Base-by-base conservation (phyloP, 2,113 vertebrate species). In the Syrrhaptes paradoxus region DNA sequence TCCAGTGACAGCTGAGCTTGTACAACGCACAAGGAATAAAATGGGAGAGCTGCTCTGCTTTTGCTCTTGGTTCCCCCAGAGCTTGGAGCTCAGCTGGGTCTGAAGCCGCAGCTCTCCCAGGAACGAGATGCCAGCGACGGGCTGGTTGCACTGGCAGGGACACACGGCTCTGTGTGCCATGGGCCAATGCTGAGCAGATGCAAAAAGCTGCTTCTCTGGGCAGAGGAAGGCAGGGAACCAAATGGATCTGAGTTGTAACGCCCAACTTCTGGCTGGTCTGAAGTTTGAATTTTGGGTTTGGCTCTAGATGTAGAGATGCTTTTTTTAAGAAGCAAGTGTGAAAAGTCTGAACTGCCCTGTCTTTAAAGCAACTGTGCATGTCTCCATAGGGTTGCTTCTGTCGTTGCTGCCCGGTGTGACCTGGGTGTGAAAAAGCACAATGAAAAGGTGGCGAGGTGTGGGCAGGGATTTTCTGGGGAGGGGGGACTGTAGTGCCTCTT, bases 141-240 rank as follows among this genome's bases (percentile, higher is more conserved):
- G 81, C 62, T 87, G 61, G 24, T 54, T 70, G 54, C 71, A 66
- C 38, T 41, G 73, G 38, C 72, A 75, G 43, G 41, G 88, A 36
- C 2, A 2, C 4, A 7, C 20, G n/a, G 51, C n/a, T 2, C 1
- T 24, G 11, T 36, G 67, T 88, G 48, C 16, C 28, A 6, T 10
- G n/a, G 58, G 21, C 41, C n/a, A 55, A 21, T 45, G 77, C 81
- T 87, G 31, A 87, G 61, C 59, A 85, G 77, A 48, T 75, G 61
- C 22, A 85, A 59, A 92, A 89, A 79, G 18, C 34, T 90, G 25
- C 71, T 55, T 54, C 11, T 78, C 13, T 72, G 71, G 70, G 85
- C 78, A 75, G 61, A 78, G 29, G 29, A 46, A 55, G 13, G 55
- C 52, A 55, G 34, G 28, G 48, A 87, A 84, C 55, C 51, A 81